A percentile compares a stretch with the other conserved stretches of the same genome.
phyloP scores from a whole-genome alignment of 1,140 invertebrate genomes.

The Apis dorsata region DNA sequence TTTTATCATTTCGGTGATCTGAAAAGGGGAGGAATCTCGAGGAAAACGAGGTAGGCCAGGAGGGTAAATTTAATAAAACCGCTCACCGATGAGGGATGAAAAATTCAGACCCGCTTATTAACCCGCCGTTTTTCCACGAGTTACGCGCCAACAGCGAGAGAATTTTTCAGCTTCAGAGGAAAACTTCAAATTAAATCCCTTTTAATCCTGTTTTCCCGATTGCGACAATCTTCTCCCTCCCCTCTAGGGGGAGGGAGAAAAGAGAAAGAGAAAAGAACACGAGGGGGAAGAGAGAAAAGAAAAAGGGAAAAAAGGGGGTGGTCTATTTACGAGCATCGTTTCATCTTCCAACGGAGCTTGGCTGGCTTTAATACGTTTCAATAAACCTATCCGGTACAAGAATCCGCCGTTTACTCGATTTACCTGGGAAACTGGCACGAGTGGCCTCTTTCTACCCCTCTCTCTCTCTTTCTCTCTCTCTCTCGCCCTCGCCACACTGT shows the following conservation, averaged over 20 bases:
- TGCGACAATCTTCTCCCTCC: not conserved
- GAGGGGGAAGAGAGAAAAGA: not conserved
- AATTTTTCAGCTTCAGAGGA: not conserved
- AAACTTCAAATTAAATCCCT: constrained; percentile 10
- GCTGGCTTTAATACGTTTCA: constrained; percentile 32
- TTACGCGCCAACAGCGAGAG: not conserved
- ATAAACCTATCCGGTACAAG: constrained; percentile 24
- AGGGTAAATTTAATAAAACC: constrained; percentile 18
- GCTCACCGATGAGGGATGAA: not conserved
- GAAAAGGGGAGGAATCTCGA: no score
- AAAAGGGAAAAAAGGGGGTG: not conserved
- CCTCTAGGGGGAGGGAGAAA: not conserved
- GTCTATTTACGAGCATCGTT: constrained; percentile 20
- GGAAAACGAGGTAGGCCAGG: not conserved
- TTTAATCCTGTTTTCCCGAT: constrained; percentile 11
- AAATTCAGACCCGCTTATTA: constrained; percentile 5
- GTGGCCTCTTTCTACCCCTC: not conserved
- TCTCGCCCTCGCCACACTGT: no score
- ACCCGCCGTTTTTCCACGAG: not conserved
- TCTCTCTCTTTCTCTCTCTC: no score
- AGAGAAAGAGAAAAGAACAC: not conserved
- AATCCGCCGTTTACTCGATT: constrained; percentile 17
- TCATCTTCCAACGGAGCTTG: not conserved
- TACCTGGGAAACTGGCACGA: constrained; percentile 8
- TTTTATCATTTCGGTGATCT: not conserved